Base-by-base conservation (phyloP, 2,113 vertebrate species). In the Solea senegalensis region DNA sequence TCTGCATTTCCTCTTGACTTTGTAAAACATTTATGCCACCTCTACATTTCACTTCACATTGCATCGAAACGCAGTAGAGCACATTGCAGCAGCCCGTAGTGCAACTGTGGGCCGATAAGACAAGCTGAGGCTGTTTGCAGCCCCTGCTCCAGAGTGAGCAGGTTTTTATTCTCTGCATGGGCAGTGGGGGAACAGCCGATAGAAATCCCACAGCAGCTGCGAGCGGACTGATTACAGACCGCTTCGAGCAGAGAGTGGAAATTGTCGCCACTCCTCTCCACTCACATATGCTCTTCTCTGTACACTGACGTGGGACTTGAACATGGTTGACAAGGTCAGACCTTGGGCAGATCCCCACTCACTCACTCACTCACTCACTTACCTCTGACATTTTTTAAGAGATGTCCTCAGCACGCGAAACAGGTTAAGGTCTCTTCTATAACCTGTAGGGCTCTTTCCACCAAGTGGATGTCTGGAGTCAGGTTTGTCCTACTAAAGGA, bases 201-300 rank as follows among this genome's bases (percentile, higher is more conserved):
- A 78, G 53, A 76, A 81, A 76, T 81, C 82, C 74, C 78, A 16
- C 26, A 77, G 76, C 81, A 79, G 72, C 72, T 80, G 77, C 67
- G 62, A 81, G 72, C 65, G 61, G 53, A 66, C 67, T 65, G 80
- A 87, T 85, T 83, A 83, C 84, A 80, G 77, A 69, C 28, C 34
- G 80, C 84, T 85, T 28, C 9, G 43, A 76, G 80, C 78, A 78
- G 55, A 53, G 39, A 69, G 73, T 10, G 46, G 69, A 84, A 87
- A 89, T 83, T 51, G 52, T 76, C 65, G 70, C 65, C 10, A 45
- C 64, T 61, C 53, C 60, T 55, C 61, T 59, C 61, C 52, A 28
- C 61, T 76, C 45, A 61, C 62, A 79, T 9, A 34, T 50, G 54
- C 62, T 27, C 11, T 63, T 34, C 26, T 45, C 68, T 53, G 53